phyloP scores from a whole-genome alignment of 2,797 vertebrate species.

The Rousettus madagascariensis region DNA sequence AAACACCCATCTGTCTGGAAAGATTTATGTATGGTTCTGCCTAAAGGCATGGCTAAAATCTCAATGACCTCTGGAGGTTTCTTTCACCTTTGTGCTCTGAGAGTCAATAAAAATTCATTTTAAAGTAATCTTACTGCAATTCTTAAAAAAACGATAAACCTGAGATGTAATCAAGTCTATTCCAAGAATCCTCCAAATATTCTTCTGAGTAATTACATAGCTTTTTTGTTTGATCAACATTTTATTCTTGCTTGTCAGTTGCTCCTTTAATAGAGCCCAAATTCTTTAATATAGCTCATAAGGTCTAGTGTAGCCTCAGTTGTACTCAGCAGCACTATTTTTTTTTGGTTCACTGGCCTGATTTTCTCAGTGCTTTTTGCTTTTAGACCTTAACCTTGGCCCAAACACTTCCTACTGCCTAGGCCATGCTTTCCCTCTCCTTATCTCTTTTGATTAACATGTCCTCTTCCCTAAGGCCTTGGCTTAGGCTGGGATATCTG shows the following conservation, averaged over 20 bases:
- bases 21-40: conserved; percentile 64
- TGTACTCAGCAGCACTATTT: neutral
- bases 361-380: neutral
- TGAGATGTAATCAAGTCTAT: conserved; percentile 30
- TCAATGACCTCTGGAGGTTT: conserved; percentile 40
- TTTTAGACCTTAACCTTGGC: neutral
- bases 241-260: conserved; percentile 29
- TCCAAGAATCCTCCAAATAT: conserved; percentile 39
- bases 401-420: neutral
- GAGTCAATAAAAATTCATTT: conserved; percentile 67
- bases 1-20: conserved; percentile 66
- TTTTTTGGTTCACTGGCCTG: neutral
- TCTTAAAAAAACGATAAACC: conserved; percentile 35
- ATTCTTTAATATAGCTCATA: neutral
- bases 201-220: conserved; percentile 29
- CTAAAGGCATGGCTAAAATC: conserved; percentile 50
- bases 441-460: neutral
- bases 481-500: neutral
- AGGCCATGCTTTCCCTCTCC: neutral
- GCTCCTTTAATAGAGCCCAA: neutral
- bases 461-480: neutral
- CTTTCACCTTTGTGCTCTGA: conserved; percentile 57
- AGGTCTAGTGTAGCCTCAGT: neutral
- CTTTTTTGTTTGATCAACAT: conserved; percentile 38
- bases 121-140: conserved; percentile 4